Conservation (phyloP, 1,140 invertebrate species). For the Homarus americanus region DNA sequence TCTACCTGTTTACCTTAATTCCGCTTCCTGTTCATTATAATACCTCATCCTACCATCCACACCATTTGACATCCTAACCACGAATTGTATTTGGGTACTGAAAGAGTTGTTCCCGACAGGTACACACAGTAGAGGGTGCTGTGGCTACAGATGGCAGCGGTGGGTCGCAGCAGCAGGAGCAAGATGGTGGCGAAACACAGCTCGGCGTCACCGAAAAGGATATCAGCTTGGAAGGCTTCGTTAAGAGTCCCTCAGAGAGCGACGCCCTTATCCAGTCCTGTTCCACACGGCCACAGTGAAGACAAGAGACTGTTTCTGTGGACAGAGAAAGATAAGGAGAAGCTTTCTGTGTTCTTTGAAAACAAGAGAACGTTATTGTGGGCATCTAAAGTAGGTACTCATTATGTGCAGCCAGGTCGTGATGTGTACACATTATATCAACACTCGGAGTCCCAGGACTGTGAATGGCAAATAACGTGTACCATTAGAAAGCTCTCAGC, state of each 20-base stretch:
- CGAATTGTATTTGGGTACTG: not conserved
- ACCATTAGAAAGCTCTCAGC: not conserved
- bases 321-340: no score
- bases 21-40: not conserved
- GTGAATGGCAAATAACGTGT: not conserved
- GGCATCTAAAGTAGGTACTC: no score
- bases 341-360: no score
- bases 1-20: not conserved
- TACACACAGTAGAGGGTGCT: constrained; percentile 53
- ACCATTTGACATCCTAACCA: not conserved
- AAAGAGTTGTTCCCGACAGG: constrained; percentile 19
- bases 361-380: no score
- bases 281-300: constrained; percentile 14
- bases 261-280: constrained; percentile 63
- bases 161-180: not conserved
- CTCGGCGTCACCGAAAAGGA: constrained; percentile 63
- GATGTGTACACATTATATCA: no score
- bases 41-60: not conserved
- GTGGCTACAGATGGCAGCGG: constrained; percentile 20
- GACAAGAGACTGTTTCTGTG: not conserved
- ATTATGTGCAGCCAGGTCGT: no score
- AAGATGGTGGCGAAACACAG: not conserved
- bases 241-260: constrained; percentile 72
- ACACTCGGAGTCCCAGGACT: not conserved
- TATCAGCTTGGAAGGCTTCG: constrained; percentile 60